Evolutionary conservation across 2,888 invertebrate species (phyloP).

Genomic region (Stenodema calcarata): DNA sequence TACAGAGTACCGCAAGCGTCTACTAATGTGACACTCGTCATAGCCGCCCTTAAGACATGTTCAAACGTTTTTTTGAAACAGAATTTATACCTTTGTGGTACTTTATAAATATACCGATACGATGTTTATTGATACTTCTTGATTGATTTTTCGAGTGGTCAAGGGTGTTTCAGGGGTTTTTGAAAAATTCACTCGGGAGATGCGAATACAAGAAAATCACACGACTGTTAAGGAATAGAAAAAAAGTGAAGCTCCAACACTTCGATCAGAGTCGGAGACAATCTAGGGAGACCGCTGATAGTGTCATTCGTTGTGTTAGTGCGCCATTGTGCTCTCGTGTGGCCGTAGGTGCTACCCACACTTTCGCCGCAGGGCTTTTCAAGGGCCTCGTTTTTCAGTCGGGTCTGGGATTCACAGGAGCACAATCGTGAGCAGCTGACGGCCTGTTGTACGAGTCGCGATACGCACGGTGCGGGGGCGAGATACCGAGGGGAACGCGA

Average conservation of each 20-base stretch:
- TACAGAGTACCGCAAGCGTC: too few relatives aligned
- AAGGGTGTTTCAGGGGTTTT: too few relatives aligned
- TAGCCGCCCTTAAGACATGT: too few relatives aligned
- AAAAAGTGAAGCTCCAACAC: not conserved
- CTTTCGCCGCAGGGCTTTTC: not conserved
- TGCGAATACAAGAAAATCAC: too few relatives aligned
- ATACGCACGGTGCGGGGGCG: not conserved
- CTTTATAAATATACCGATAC: too few relatives aligned
- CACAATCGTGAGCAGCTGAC: not conserved
- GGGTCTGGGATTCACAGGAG: not conserved
- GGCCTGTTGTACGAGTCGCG: not conserved
- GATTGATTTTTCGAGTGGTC: too few relatives aligned
- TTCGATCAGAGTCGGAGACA: conserved; percentile 21
- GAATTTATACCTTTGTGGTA: too few relatives aligned
- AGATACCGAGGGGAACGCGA: too few relatives aligned
- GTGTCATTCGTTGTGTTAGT: conserved; percentile 30
- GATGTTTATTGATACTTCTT: too few relatives aligned
- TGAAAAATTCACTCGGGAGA: too few relatives aligned
- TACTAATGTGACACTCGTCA: too few relatives aligned
- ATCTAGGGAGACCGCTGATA: conserved; percentile 2
- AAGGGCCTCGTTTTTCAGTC: not conserved
- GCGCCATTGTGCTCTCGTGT: not conserved
- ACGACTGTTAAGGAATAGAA: not conserved
- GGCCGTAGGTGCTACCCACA: not conserved
- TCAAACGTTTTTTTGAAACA: too few relatives aligned